These are phyloP conservation scores for Conistra vaccinii DNA, from an alignment of 2,888 invertebrate species.

Conservation along the genomic window DNA sequence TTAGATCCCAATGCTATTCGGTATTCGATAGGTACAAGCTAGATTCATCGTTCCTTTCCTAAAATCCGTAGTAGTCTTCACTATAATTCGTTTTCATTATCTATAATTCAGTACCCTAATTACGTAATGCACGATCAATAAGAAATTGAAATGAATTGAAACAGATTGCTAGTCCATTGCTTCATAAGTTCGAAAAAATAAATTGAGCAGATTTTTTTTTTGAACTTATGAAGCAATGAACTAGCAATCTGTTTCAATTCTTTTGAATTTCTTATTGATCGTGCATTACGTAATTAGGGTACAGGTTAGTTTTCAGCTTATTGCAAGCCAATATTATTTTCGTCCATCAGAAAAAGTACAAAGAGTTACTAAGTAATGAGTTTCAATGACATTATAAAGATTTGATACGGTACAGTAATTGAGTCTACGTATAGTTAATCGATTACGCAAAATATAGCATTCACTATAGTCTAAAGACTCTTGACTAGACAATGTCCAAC, in stretches of 20 bases:
- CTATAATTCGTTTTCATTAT: background rate
- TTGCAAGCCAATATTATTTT: too few species aligned
- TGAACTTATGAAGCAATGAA: too few species aligned
- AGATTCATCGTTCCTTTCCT: background rate
- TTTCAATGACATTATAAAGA: slow-evolving; percentile 30
- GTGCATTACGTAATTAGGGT: too few species aligned
- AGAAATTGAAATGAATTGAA: too few species aligned
- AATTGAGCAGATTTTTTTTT: too few species aligned
- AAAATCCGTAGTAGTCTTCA: background rate
- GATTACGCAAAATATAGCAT: background rate
- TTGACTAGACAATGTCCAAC: background rate
- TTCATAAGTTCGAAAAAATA: too few species aligned
- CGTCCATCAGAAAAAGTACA: slow-evolving; percentile 1
- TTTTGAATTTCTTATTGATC: too few species aligned
- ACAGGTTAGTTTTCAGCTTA: background rate
- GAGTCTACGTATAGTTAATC: slow-evolving; percentile 3
- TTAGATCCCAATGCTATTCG: slow-evolving; percentile 14
- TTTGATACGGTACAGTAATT: background rate
- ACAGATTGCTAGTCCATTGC: too few species aligned
- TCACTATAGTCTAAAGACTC: background rate
- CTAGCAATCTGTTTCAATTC: too few species aligned
- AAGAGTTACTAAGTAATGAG: background rate
- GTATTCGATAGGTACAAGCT: background rate
- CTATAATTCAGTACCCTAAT: too few species aligned
- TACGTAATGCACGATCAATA: too few species aligned